Percentiles rank a stretch among this genome's conserved stretches.
phyloP scores from a whole-genome alignment of 2,797 vertebrate genomes.

The Ptychadena robeensis region DNA sequence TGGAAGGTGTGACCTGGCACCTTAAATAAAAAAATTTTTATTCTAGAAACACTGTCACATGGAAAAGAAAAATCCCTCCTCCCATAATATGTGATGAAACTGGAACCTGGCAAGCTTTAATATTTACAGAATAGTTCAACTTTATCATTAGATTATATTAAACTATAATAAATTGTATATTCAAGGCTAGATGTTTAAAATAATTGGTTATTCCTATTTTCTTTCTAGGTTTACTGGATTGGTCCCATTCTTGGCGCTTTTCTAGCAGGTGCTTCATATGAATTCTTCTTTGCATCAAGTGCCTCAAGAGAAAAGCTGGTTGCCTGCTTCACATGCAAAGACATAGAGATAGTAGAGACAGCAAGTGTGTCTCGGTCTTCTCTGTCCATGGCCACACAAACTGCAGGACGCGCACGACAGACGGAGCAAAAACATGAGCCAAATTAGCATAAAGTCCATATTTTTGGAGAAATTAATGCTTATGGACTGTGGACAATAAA shows the following conservation, averaged over 20 bases:
- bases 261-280: conserved; percentile 79
- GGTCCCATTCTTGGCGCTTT: conserved; percentile 79
- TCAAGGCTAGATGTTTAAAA: neutral
- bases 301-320: conserved; percentile 83
- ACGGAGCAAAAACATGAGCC: conserved; percentile 72
- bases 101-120: too few relatives aligned
- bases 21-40: too few relatives aligned
- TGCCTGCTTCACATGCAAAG: conserved; percentile 80
- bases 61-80: too few relatives aligned
- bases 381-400: conserved; percentile 79
- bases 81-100: too few relatives aligned
- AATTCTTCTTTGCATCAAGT: conserved; percentile 80
- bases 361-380: conserved; percentile 80
- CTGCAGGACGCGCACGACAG: conserved; percentile 69
- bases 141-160: too few relatives aligned
- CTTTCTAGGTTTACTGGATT: conserved; percentile 82
- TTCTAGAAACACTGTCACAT: too few relatives aligned
- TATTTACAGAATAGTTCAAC: too few relatives aligned
- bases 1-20: too few relatives aligned
- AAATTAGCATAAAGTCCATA: conserved; percentile 63
- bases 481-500: neutral
- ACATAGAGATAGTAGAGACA: conserved; percentile 83
- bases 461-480: neutral
- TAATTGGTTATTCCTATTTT: neutral
- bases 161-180: neutral